Evolutionary conservation across 2,888 invertebrate genomes (phyloP), one percentile per base, ranked within the genome.

Genomic region (Apodemia hepburni): DNA sequence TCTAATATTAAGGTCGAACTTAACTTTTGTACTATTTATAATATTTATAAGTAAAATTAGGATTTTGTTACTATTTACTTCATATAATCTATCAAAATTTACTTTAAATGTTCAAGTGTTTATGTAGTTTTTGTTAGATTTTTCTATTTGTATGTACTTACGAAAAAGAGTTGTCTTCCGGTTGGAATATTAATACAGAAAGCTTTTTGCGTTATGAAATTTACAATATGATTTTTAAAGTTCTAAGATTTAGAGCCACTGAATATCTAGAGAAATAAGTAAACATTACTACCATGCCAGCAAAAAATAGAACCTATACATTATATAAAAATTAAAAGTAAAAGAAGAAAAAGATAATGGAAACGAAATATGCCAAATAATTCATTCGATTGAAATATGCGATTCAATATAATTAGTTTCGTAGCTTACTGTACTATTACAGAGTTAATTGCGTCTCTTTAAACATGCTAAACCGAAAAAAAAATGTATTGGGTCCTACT

Each of bases 101-200:
- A 11, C 11, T 11, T 38, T 38, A 51, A 17, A 51, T 51, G 22
- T 51, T 51, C 18, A 18, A 18, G 18, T 18, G 22, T 22, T 22
- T 17, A 17, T 18, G 18, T 22, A 11, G 51, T 51, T 51, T 18
- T 22, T 22, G 18, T 51, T 22, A 51, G 17, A 49, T n/a, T 17
- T 60, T 49, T 60, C n/a, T 49, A 15, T 60, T 60, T 60, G 60
- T 60, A 47, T 47, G 49, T 22, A 49, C n/a, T 38, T 18, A 17
- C 5, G 51, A 51, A 8, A 51, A 51, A 51, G 2, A 47, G 7
- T 18, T 51, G 51, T 51, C 51, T 51, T 51, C 22, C 22, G 51
- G 22, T 51, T 51, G 22, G 12, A 22, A 18, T 51, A 22, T 51
- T 51, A 9, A 9, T 49, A 17, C 5, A 11, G 11, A 38, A 12